Base-by-base conservation (phyloP, 2,888 invertebrate genomes). In the Acleris literana region DNA sequence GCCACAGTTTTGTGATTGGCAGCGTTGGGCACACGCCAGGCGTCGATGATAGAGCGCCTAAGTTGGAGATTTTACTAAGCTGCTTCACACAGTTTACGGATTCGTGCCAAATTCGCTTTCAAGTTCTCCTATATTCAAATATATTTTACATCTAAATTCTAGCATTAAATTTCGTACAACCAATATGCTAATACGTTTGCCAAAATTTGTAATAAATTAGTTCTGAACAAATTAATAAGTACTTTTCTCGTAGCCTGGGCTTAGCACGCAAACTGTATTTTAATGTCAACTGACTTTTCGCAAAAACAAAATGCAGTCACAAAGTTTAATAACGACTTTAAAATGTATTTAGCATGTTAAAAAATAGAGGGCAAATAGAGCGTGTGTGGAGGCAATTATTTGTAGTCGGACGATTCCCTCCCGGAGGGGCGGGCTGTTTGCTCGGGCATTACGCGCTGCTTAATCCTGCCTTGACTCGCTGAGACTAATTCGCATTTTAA, bases 361-460 rank as follows among this genome's bases (percentile, higher is more conserved):
- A 57, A 68, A 76, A 73, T 75, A 72, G 73, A 73, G 70, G 75
- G 76, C 75, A 84, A 85, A 83, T 81, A 84, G 82, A 83, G 82
- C 80, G 78, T 74, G 73, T 76, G 74, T 76, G 74, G 74, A 78
- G 74, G 76, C 76, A 80, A 81, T 85, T 82, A 81, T 82, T 79
- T 80, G 79, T 80, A 81, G 80, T 73, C 75, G 81, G 79, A 63
- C 74, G 80, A 77, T 75, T 80, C 69, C 57, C 58, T 74, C 71
- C 70, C 69, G 74, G 77, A 79, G 79, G 80, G 79, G 75, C 75
- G 77, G 75, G 72, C 70, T 83, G 79, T 85, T 87, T 84, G 81
- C 81, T 76, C 73, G 78, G 82, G 84, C 77, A 84, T 81, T 79
- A 81, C 83, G 84, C 83, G 76, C 81, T 76, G 77, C 76, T 82